Evolutionary conservation across 2,113 vertebrate genomes (phyloP).

Genomic region (Ivindomyrus marchei): DNA sequence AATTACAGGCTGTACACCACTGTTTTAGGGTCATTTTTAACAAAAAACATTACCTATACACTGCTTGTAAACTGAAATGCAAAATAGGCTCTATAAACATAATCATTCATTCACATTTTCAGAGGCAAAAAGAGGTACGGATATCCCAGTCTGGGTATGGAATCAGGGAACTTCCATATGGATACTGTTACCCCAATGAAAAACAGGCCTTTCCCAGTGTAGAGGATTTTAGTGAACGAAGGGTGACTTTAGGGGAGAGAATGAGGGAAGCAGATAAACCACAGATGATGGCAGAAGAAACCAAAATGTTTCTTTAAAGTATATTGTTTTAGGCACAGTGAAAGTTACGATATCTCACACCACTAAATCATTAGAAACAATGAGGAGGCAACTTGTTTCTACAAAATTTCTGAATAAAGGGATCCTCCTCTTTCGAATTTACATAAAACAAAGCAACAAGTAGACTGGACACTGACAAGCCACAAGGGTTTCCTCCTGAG

Average conservation of each 20-base stretch:
- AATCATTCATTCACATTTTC: background rate
- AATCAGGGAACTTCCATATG: constrained; percentile 9
- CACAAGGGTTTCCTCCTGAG: background rate
- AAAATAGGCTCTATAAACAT: background rate
- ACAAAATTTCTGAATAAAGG: background rate
- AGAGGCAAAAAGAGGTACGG: background rate
- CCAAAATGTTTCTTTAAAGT: background rate
- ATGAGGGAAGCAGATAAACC: constrained; percentile 4
- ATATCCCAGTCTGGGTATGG: background rate
- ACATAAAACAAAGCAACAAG: background rate
- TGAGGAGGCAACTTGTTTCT: background rate
- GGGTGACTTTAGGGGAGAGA: constrained; percentile 8
- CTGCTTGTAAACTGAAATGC: background rate
- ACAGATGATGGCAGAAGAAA: background rate
- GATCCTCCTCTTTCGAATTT: background rate
- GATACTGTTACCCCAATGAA: constrained; percentile 6
- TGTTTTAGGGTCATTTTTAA: background rate
- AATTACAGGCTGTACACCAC: background rate
- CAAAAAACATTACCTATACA: background rate
- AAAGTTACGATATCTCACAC: background rate
- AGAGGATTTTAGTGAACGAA: background rate
- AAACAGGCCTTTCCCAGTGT: constrained; percentile 5
- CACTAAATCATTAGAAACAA: background rate
- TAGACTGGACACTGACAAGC: background rate
- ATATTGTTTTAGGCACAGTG: background rate